Conservation (phyloP, 2,888 invertebrate genomes). For the Phengaris alcon region DNA sequence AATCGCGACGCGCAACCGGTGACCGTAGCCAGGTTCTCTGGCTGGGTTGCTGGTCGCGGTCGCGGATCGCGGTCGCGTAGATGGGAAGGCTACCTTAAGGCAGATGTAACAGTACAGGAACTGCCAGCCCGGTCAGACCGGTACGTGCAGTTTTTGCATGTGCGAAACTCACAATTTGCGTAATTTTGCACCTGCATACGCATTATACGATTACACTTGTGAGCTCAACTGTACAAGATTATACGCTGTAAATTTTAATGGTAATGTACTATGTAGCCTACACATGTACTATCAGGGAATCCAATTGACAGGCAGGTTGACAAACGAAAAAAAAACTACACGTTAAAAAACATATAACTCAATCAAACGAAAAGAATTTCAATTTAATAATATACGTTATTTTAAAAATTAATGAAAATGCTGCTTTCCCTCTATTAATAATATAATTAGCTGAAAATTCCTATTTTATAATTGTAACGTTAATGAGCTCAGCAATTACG, state of each 20-base stretch:
- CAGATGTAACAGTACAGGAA: not conserved
- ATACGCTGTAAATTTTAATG: not conserved
- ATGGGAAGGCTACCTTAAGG: not conserved
- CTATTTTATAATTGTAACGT: not conserved
- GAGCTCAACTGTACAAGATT: constrained; percentile 10
- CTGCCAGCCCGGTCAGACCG: not conserved
- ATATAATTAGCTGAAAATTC: not conserved
- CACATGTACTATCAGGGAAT: too few species aligned
- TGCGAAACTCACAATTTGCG: constrained; percentile 6
- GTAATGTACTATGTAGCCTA: too few species aligned
- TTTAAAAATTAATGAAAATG: too few species aligned
- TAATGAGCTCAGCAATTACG: constrained; percentile 7
- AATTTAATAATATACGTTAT: too few species aligned
- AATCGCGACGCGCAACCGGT: too few species aligned
- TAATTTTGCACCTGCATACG: constrained; percentile 7
- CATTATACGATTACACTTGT: not conserved
- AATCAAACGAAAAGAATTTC: too few species aligned
- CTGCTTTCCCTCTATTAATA: not conserved
- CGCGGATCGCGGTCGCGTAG: too few species aligned
- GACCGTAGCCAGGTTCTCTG: too few species aligned
- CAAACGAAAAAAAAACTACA: too few species aligned
- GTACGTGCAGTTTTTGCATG: not conserved
- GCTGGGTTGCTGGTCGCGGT: too few species aligned
- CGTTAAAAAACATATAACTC: too few species aligned
- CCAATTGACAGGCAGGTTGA: too few species aligned